Evolutionary conservation across 2,113 vertebrate genomes (phyloP).

Genomic region (Rhinoderma darwinii): DNA sequence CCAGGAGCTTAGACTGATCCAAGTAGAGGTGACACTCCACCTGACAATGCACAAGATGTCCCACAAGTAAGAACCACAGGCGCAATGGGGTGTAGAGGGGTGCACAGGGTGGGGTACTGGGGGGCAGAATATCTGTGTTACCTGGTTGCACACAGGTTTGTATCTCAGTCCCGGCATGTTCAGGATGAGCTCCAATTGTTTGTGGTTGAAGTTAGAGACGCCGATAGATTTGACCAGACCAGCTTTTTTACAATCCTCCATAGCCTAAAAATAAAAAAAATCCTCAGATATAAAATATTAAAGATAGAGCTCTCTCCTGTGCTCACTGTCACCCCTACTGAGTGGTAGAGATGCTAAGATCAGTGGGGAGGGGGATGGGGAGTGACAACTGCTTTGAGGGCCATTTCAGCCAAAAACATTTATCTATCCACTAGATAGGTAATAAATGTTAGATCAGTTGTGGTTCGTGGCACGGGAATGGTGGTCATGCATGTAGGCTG

Average conservation of each 20-base stretch:
- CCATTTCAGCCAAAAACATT: too few species aligned
- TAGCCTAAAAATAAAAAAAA: conserved; percentile 67
- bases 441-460: too few species aligned
- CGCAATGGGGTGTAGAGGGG: not conserved
- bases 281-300: not conserved
- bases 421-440: too few species aligned
- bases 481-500: too few species aligned
- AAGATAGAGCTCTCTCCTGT: not conserved
- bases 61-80: not conserved
- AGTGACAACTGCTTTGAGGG: too few species aligned
- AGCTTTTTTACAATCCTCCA: conserved; percentile 77
- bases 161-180: conserved; percentile 80
- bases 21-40: conserved; percentile 25
- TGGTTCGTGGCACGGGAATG: too few species aligned
- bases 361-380: too few species aligned
- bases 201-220: conserved; percentile 79
- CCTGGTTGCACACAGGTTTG: conserved; percentile 80
- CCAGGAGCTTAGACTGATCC: conserved; percentile 24
- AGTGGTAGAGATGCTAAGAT: too few species aligned
- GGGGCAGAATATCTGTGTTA: conserved; percentile 60
- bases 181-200: conserved; percentile 73
- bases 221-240: conserved; percentile 78
- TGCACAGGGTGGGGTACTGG: too few species aligned
- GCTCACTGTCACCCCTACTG: too few species aligned
- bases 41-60: not conserved